Evolutionary conservation across 2,888 invertebrate genomes (phyloP), one percentile per base, ranked within the genome.

Genomic region (Spodoptera picta): DNA sequence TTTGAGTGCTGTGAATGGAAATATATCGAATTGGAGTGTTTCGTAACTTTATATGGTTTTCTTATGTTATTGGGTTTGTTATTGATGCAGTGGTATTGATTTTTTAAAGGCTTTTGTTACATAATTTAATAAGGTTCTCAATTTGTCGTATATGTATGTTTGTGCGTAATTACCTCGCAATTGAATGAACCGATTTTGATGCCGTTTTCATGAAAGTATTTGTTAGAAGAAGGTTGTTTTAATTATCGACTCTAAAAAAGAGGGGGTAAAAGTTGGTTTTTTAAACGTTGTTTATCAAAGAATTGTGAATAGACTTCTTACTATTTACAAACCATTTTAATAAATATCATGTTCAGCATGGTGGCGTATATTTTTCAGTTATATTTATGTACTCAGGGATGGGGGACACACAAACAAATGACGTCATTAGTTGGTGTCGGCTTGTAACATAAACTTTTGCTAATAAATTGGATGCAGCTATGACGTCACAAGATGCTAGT

Each of bases 371-470:
- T 70, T 67, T 62, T 62, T 51, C 44, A 72, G 46, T 27, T 54
- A 12, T 44, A 43, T 47, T 41, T 41, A 64, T 65, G 31, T 31
- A 60, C 50, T 70, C 50, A 31, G 42, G 44, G 45, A 48, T 44
- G 42, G 51, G 23, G 27, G 61, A 54, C 60, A 43, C 27, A 51
- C 51, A 60, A 60, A 77, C 65, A 63, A 59, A 70, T 61, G 57
- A 54, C 52, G 49, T 48, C 69, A 72, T 75, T 77, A 75, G 61
- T 71, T 52, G 45, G 42, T 57, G 71, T 51, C 50, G 45, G 63
- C 46, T 60, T 54, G 74, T 71, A 76, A 79, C 61, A 51, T 57
- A 65, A 77, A 72, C 74, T 73, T 69, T 58, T 69, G 61, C 56
- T 69, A 67, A 78, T 64, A 67, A 77, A 65, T 62, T 59, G 53